phyloP scores from a whole-genome alignment of 2,888 invertebrate genomes.

The Busseola fusca region DNA sequence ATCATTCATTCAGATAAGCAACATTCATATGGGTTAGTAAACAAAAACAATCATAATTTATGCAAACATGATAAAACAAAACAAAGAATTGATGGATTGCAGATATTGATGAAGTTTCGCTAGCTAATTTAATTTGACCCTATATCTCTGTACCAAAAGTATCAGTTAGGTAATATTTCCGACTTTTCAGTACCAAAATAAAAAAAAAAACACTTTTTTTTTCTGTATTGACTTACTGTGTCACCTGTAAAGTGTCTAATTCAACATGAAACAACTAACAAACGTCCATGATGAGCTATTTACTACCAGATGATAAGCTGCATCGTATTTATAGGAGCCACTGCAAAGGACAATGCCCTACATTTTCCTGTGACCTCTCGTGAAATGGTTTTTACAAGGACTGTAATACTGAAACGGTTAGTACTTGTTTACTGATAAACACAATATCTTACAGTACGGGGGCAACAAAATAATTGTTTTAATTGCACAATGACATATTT shows the following conservation, averaged over 20 bases:
- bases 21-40: too few species aligned
- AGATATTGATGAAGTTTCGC: background rate
- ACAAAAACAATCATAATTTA: too few species aligned
- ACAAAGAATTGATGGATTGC: background rate
- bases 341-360: slow-evolving; percentile 53
- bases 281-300: slow-evolving; percentile 47
- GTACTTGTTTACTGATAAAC: slow-evolving; percentile 33
- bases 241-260: slow-evolving; percentile 20
- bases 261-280: slow-evolving; percentile 40
- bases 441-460: background rate
- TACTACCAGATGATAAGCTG: slow-evolving; percentile 48
- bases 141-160: background rate
- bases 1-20: too few species aligned
- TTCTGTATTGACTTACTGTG: slow-evolving; percentile 11
- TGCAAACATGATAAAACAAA: background rate
- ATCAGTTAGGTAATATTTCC: background rate
- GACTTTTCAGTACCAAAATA: too few species aligned
- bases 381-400: slow-evolving; percentile 42
- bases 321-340: slow-evolving; percentile 38
- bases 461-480: background rate
- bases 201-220: background rate
- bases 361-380: slow-evolving; percentile 58
- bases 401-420: slow-evolving; percentile 34
- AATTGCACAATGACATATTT: background rate
- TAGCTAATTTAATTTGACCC: background rate